Conservation (phyloP, 2,888 invertebrate genomes). For the Acanthococcus lagerstroemiae region DNA sequence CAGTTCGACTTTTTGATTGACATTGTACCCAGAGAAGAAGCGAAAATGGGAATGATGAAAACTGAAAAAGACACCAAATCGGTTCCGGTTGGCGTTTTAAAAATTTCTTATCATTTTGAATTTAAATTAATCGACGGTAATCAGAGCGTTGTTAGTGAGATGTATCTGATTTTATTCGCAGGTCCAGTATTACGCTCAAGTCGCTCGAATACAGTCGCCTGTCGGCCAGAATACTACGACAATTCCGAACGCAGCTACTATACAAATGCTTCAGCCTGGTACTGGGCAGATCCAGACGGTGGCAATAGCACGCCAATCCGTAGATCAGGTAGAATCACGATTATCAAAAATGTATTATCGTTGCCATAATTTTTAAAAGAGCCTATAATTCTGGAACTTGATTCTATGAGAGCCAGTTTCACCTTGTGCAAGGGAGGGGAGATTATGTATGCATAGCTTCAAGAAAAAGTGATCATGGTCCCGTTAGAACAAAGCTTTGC, state of each 20-base stretch:
- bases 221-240: constrained; percentile 43
- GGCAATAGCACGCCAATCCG: constrained; percentile 30
- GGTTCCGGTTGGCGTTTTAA: no score
- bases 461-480: no score
- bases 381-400: no score
- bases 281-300: constrained; percentile 34
- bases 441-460: no score
- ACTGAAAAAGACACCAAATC: constrained; percentile 46
- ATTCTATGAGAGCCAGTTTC: no score
- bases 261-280: constrained; percentile 36
- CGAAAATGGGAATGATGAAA: constrained; percentile 62
- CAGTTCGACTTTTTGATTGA: constrained; percentile 99
- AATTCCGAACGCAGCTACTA: constrained; percentile 36
- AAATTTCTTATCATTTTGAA: constrained; percentile 48
- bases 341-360: constrained; percentile 5
- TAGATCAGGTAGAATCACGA: constrained; percentile 30
- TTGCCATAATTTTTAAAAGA: no score
- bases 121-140: neutral
- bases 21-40: constrained; percentile 93
- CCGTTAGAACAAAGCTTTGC: no score
- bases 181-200: constrained; percentile 67
- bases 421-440: no score
- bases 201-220: constrained; percentile 61
- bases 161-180: no score
- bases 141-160: no score